phyloP scores from a whole-genome alignment of 2,113 vertebrate genomes.

The Proteles cristata region DNA sequence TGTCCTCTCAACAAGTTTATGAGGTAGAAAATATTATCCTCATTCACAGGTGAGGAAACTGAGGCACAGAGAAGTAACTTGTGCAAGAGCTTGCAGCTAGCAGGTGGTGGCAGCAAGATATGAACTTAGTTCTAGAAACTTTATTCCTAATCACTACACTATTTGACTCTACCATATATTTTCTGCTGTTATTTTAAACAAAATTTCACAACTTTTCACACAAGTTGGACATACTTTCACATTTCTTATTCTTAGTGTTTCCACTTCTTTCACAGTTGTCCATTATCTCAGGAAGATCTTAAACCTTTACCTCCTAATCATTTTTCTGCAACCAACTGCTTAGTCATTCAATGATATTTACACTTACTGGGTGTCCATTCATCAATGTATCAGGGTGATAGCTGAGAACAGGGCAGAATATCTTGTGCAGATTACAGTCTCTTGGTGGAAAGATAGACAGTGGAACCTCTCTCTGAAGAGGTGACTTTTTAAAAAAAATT shows the following conservation, averaged over 20 bases:
- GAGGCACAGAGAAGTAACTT: background rate
- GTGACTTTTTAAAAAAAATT: no score
- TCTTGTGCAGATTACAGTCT: background rate
- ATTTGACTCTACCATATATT: background rate
- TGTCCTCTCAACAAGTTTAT: background rate
- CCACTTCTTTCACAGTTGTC: background rate
- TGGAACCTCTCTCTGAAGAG: background rate
- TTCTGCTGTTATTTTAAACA: background rate
- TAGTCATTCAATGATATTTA: background rate
- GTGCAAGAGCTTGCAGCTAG: background rate
- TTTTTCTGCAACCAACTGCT: background rate
- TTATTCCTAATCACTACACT: background rate
- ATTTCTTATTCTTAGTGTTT: background rate
- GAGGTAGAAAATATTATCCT: background rate
- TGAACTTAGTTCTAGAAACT: background rate
- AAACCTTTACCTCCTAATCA: background rate
- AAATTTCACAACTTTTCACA: background rate
- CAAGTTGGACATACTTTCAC: background rate
- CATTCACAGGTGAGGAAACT: background rate
- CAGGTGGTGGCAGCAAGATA: background rate
- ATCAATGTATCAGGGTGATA: background rate
- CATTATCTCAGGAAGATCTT: background rate
- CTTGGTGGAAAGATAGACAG: background rate
- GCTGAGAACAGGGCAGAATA: background rate
- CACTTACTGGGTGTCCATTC: background rate